Conservation (phyloP, 1,140 invertebrate genomes). For the Lineus longissimus region DNA sequence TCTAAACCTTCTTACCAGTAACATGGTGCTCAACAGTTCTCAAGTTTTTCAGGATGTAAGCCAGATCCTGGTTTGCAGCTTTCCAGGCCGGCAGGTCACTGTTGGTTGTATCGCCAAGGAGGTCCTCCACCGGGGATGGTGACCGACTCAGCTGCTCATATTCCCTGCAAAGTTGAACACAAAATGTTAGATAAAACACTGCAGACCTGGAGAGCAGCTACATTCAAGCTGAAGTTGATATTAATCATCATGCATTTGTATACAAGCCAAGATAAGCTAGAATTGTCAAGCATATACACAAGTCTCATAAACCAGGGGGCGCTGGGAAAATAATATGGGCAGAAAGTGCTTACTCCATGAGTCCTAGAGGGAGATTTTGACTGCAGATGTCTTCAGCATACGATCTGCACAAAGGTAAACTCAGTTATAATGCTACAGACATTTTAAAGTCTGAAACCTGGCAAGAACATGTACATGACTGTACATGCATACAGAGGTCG, state of each 20-base stretch:
- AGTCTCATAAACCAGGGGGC: conserved; percentile 2
- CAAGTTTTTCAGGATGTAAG: conserved; percentile 61
- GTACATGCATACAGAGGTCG: too few relatives aligned
- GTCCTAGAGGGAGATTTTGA: too few relatives aligned
- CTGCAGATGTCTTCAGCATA: too few relatives aligned
- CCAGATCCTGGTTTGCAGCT: conserved; percentile 56
- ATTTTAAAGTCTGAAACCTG: too few relatives aligned
- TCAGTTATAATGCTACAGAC: too few relatives aligned
- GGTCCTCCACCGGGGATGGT: conserved; percentile 42
- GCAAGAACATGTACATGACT: too few relatives aligned
- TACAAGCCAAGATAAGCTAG: too few relatives aligned
- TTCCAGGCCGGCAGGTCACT: conserved; percentile 49
- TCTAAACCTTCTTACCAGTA: conserved; percentile 57
- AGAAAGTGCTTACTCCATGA: too few relatives aligned
- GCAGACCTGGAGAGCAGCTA: conserved; percentile 29
- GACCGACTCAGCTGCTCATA: conserved; percentile 33
- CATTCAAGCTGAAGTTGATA: too few relatives aligned
- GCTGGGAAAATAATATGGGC: conserved; percentile 11
- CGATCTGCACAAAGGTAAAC: too few relatives aligned
- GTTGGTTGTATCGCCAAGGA: conserved; percentile 33
- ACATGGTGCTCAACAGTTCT: conserved; percentile 61
- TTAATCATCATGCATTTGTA: too few relatives aligned
- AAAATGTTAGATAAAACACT: conserved; percentile 47
- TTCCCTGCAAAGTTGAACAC: conserved; percentile 35
- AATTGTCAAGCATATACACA: too few relatives aligned